These are phyloP conservation scores for Tetragonula clypearis DNA, from an alignment of 1,140 invertebrate species.

Conservation along the genomic window DNA sequence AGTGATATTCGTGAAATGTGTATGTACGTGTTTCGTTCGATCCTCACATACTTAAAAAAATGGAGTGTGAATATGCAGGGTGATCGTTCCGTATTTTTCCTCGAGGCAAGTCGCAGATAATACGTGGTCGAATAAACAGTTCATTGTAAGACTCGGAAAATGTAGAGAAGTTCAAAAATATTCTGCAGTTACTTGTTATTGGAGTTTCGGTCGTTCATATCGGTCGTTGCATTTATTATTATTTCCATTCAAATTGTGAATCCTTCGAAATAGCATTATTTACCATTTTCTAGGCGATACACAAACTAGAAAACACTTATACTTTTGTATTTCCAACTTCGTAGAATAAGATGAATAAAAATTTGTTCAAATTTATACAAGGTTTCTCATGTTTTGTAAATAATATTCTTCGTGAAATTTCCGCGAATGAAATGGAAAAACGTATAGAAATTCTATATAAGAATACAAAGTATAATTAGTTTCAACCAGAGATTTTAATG, in stretches of 20 bases:
- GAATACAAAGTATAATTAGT: neutral
- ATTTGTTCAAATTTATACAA: neutral
- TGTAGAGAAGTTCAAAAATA: neutral
- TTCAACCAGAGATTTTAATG: neutral
- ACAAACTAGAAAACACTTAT: neutral
- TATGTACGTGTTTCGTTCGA: neutral
- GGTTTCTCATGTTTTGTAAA: no score
- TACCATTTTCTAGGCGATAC: neutral
- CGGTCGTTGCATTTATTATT: neutral
- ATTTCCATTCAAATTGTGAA: neutral
- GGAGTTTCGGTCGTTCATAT: neutral
- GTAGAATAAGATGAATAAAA: neutral
- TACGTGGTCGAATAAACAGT: neutral
- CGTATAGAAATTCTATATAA: neutral
- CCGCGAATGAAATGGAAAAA: neutral
- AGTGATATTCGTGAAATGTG: neutral
- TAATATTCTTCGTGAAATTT: neutral
- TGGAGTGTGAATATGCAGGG: constrained; percentile 1
- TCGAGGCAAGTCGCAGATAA: neutral
- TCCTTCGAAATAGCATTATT: neutral
- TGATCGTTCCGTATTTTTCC: neutral
- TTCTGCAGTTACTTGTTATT: neutral
- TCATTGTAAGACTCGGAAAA: neutral
- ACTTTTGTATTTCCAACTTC: neutral
- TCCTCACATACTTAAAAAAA: neutral